These are phyloP conservation scores for Resseliella maxima DNA, from an alignment of 2,888 invertebrate species.

Conservation along the genomic window DNA sequence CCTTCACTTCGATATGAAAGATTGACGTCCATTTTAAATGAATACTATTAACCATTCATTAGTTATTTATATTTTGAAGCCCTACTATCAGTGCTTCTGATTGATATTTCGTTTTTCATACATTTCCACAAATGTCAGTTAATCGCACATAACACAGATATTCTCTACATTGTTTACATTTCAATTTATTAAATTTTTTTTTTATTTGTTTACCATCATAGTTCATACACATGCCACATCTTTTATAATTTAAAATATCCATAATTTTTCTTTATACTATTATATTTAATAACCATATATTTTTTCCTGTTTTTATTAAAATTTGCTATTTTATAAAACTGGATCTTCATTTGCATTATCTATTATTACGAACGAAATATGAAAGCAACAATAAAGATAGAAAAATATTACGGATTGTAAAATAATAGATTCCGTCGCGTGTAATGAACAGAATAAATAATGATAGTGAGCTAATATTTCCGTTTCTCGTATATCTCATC, in stretches of 20 bases:
- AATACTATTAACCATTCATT: neutral
- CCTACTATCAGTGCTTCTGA: neutral
- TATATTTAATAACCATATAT: too few species aligned
- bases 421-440: slow-evolving; percentile 26
- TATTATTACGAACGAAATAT: neutral
- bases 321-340: neutral
- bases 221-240: neutral
- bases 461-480: slow-evolving; percentile 8
- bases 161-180: neutral
- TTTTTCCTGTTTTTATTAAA: too few species aligned
- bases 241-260: too few species aligned
- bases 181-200: neutral
- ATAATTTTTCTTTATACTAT: too few species aligned
- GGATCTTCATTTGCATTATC: neutral
- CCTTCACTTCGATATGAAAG: too few species aligned
- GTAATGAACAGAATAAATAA: slow-evolving; percentile 9
- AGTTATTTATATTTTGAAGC: neutral
- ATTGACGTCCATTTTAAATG: too few species aligned
- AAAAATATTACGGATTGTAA: neutral
- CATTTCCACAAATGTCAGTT: neutral
- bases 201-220: neutral
- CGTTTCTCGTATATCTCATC: slow-evolving; percentile 33
- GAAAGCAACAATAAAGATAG: neutral
- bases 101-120: neutral
- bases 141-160: neutral